Evolutionary conservation across 2,888 invertebrate species (phyloP).

Genomic region (Teinopalpus imperialis): DNA sequence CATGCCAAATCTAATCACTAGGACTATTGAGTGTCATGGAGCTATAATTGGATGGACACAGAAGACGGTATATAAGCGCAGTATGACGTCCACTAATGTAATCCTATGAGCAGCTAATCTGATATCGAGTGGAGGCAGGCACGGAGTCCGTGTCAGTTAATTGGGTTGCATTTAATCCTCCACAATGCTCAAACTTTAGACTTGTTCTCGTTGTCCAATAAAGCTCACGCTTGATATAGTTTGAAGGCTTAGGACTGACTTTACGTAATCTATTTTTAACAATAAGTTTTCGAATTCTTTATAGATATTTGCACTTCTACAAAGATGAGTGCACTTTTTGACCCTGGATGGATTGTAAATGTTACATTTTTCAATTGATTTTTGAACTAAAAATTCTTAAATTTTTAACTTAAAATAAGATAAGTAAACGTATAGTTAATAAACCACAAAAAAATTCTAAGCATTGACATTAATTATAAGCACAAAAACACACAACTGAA

Average conservation of each 20-base stretch:
- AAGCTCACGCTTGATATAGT: slow-evolving; percentile 36
- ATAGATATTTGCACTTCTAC: slow-evolving; percentile 3
- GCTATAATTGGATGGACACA: slow-evolving; percentile 58
- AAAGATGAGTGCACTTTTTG: no score
- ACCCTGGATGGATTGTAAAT: no score
- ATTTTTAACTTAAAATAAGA: no score
- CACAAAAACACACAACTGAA: no score
- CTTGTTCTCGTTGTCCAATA: slow-evolving; percentile 62
- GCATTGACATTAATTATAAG: no score
- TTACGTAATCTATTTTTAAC: not conserved
- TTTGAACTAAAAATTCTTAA: no score
- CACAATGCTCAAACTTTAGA: slow-evolving; percentile 71
- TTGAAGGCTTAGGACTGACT: slow-evolving; percentile 24
- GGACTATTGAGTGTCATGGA: slow-evolving; percentile 59
- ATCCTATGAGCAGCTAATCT: slow-evolving; percentile 72
- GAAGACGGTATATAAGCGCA: slow-evolving; percentile 40
- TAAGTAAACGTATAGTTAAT: no score
- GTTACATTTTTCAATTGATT: no score
- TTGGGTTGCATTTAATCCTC: slow-evolving; percentile 75
- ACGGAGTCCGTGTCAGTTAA: slow-evolving; percentile 64
- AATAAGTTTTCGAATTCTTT: slow-evolving; percentile 3
- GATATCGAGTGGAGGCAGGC: slow-evolving; percentile 69
- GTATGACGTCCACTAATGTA: slow-evolving; percentile 68
- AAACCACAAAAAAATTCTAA: no score
- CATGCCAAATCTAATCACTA: slow-evolving; percentile 56